Evolutionary conservation across 2,113 vertebrate genomes (phyloP).

Genomic region (Hepsetus odoe): DNA sequence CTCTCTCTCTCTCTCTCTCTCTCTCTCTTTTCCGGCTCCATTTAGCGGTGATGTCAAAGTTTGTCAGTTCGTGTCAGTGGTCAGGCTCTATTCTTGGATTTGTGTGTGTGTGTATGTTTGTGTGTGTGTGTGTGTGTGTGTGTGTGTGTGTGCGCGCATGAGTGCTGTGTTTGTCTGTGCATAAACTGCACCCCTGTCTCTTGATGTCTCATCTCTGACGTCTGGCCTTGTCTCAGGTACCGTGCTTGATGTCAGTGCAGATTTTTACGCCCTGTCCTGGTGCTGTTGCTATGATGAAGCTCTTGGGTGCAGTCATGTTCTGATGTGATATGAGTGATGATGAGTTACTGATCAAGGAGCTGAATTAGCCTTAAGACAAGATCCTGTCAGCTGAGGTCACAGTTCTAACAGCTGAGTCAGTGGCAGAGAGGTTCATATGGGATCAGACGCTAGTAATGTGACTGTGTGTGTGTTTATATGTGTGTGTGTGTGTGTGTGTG

Average conservation of each 20-base stretch:
- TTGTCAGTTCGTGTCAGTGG: constrained; percentile 31
- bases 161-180: background rate
- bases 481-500: no score
- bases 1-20: background rate
- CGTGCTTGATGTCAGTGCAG: constrained; percentile 7
- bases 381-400: background rate
- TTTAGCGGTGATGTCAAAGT: constrained; percentile 17
- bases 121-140: background rate
- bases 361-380: background rate
- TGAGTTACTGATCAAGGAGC: background rate
- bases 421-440: background rate
- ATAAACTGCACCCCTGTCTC: constrained; percentile 11
- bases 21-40: background rate
- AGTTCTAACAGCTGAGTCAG: background rate
- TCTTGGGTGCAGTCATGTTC: background rate
- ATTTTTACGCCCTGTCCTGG: background rate
- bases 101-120: background rate
- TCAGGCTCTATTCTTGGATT: constrained; percentile 31
- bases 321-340: background rate
- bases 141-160: background rate
- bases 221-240: constrained; percentile 16
- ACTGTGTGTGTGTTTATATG: background rate
- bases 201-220: constrained; percentile 31
- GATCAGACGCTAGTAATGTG: background rate
- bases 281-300: background rate